phyloP scores from a whole-genome alignment of 2,113 vertebrate genomes.

The Phyllopteryx taeniolatus region DNA sequence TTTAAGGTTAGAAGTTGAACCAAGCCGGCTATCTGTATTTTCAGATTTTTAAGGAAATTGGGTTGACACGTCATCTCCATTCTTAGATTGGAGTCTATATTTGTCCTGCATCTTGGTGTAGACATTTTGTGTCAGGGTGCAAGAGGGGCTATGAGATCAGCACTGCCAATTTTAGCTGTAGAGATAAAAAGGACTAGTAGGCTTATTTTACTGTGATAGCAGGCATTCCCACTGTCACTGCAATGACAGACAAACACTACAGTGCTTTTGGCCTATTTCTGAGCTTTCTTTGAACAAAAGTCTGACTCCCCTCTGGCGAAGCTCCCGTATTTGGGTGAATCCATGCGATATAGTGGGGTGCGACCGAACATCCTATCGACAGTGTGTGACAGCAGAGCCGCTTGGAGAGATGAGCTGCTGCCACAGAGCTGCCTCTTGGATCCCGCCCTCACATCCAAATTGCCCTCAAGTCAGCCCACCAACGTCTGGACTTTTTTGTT shows the following conservation, averaged over 20 bases:
- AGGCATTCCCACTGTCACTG: conserved; percentile 3
- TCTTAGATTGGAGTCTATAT: conserved; percentile 40
- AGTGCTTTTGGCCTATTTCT: conserved; percentile 6
- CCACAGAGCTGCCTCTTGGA: conserved; percentile 47
- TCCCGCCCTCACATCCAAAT: conserved; percentile 41
- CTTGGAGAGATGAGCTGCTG: conserved; percentile 18
- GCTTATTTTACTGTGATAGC: conserved; percentile 14
- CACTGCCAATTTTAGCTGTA: conserved; percentile 29
- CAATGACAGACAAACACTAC: not conserved
- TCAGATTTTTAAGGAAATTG: conserved; percentile 44
- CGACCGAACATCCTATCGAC: conserved; percentile 29
- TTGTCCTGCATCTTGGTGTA: conserved; percentile 30
- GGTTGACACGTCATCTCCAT: conserved; percentile 30
- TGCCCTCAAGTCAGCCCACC: conserved; percentile 39
- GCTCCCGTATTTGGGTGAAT: conserved; percentile 44
- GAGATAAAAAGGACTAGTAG: conserved; percentile 20
- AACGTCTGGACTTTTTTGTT: conserved; percentile 17
- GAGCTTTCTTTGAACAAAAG: conserved; percentile 7
- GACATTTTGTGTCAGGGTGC: conserved; percentile 39
- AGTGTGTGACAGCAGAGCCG: conserved; percentile 44
- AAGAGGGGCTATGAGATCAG: conserved; percentile 27
- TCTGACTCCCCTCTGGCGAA: not conserved
- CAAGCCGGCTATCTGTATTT: conserved; percentile 11
- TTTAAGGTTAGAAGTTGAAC: conserved; percentile 15
- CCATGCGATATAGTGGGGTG: conserved; percentile 40